phyloP scores from a whole-genome alignment of 2,797 vertebrate genomes.

The Garrulus glandarius region DNA sequence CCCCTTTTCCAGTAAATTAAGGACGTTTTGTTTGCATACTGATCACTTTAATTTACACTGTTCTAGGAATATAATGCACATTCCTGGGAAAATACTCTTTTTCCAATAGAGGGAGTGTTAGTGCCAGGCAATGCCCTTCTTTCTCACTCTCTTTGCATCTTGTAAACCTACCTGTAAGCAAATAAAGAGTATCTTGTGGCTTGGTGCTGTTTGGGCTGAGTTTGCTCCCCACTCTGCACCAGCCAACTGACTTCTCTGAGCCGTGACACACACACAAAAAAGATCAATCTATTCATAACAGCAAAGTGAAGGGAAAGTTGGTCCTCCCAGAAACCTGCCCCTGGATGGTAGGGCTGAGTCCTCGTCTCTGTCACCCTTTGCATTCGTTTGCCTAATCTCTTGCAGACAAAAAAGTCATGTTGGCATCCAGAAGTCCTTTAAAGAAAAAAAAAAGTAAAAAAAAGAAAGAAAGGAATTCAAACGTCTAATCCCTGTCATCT shows the following conservation, averaged over 20 bases:
- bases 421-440: not conserved
- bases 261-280: not conserved
- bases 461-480: not conserved
- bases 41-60: not conserved
- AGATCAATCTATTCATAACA: not conserved
- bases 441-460: not conserved
- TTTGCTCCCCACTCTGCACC: not conserved
- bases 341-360: not conserved
- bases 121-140: conserved; percentile 49
- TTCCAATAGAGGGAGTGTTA: conserved; percentile 67
- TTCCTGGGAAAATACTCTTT: conserved; percentile 43
- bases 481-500: not conserved
- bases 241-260: not conserved
- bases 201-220: not conserved
- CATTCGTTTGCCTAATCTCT: not conserved
- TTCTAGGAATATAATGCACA: not conserved
- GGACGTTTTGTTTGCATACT: accelerated
- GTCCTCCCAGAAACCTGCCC: not conserved
- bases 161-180: not conserved
- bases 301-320: not conserved
- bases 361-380: not conserved
- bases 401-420: not conserved
- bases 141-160: not conserved
- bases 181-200: not conserved
- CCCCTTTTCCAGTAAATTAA: not conserved